These are phyloP conservation scores for Caiman crocodilus DNA, from an alignment of 2,797 vertebrate species.

Conservation along the genomic window DNA sequence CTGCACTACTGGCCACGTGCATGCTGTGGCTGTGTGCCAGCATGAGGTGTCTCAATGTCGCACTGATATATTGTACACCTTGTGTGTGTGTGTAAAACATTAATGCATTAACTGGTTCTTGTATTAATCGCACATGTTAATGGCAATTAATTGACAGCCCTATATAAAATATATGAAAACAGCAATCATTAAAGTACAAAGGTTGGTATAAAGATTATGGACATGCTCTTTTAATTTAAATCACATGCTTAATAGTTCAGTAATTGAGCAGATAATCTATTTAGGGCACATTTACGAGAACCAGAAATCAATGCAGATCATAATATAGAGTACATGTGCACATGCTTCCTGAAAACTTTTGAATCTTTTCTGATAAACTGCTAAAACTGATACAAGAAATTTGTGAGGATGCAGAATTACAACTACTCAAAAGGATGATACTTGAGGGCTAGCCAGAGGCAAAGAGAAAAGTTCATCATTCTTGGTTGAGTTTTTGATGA, in stretches of 20 bases:
- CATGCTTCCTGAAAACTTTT: constrained; percentile 18
- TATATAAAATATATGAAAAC: background rate
- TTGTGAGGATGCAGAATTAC: constrained; percentile 33
- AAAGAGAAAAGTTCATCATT: constrained; percentile 48
- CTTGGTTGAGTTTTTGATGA: constrained; percentile 43
- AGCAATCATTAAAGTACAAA: constrained; percentile 15
- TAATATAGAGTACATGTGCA: constrained; percentile 7
- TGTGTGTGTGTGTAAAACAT: too few relatives aligned
- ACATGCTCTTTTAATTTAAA: constrained; percentile 28
- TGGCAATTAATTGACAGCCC: too few relatives aligned
- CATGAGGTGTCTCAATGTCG: too few relatives aligned
- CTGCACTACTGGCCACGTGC: too few relatives aligned
- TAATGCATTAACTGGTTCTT: too few relatives aligned
- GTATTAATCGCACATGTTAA: too few relatives aligned
- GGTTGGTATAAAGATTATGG: background rate
- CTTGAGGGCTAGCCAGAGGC: constrained; percentile 52
- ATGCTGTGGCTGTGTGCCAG: too few relatives aligned
- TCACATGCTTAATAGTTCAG: background rate
- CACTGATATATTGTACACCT: too few relatives aligned
- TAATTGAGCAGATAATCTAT: background rate
- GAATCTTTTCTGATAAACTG: background rate
- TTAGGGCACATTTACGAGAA: background rate
- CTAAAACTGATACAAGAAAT: constrained; percentile 13
- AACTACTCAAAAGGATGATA: constrained; percentile 44
- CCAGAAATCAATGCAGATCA: constrained; percentile 23